Base-by-base conservation (phyloP, 2,888 invertebrate species). In the Tetrapedia diversipes region DNA sequence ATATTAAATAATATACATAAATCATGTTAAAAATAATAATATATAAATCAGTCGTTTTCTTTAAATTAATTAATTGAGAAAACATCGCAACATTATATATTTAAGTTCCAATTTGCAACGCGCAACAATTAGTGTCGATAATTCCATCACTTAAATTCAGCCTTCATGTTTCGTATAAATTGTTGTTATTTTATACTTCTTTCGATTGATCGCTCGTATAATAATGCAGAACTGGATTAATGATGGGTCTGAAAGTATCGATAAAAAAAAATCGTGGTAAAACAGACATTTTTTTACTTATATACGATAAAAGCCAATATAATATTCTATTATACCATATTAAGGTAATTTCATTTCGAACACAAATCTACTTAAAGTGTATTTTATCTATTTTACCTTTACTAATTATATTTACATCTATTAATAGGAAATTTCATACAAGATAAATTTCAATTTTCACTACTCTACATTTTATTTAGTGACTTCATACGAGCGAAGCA, bases 41-140 rank as follows among this genome's bases (percentile, higher is more conserved):
- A 64, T 45, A 19, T 57, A 76, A 66, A 63, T 76, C 75, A 73
- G 75, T 73, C 60, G 29, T 51, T 41, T 59, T 24, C 37, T 59
- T 43, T 39, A 27, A 64, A 69, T 59, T 43, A 63, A 39, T 53
- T 47, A 51, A 63, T 54, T 56, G 53, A 63, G 53, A 45, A 37
- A 63, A 64, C n/a, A 69, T 32, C 56, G 37, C 64, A 69, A 32
- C 29, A 39, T 57, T 16, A 14, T 47, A 22, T 24, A 47, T n/a
- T 24, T n/a, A 67, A 45, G 22, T 47, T 53, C 24, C 45, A 37
- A 22, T 60, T 53, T 53, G 53, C 53, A 29, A 60, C 43, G 22
- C 39, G 47, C 4, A 10, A n/a, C 11, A 37, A 43, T 27, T 64
- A 53, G 22, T 59, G 54, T 60, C 43, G 39, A 59, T 34, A 67